These are phyloP conservation scores for Scaptomyza caliginosa DNA, from an alignment of 2,888 invertebrate species.

Conservation along the genomic window DNA sequence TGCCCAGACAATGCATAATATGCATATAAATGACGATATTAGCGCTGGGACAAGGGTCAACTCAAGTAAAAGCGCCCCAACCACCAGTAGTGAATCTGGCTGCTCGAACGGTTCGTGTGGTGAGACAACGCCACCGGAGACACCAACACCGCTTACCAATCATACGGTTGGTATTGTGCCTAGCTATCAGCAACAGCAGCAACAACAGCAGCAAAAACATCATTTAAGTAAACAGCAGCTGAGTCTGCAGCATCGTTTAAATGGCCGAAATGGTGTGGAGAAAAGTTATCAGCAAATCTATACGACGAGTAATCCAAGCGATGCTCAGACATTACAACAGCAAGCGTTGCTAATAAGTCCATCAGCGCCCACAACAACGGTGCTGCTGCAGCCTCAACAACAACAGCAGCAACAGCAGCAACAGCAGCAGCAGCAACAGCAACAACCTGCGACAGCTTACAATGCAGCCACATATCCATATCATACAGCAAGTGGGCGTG, in stretches of 20 bases:
- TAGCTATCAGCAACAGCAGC: slow-evolving; percentile 48
- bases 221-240: slow-evolving; percentile 81
- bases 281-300: slow-evolving; percentile 72
- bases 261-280: slow-evolving; percentile 80
- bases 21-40: slow-evolving; percentile 70
- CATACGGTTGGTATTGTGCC: slow-evolving; percentile 60
- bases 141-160: slow-evolving; percentile 78
- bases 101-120: slow-evolving; percentile 84
- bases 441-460: slow-evolving; percentile 53
- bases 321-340: slow-evolving; percentile 51
- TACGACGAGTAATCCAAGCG: slow-evolving; percentile 59
- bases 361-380: slow-evolving; percentile 74
- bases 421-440: slow-evolving; percentile 53
- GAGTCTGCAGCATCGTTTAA: slow-evolving; percentile 80
- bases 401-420: slow-evolving; percentile 59
- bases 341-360: slow-evolving; percentile 81
- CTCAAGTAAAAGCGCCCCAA: slow-evolving; percentile 78
- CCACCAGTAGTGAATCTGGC: slow-evolving; percentile 83
- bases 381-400: slow-evolving; percentile 74
- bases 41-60: slow-evolving; percentile 66
- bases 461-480: slow-evolving; percentile 80
- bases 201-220: slow-evolving; percentile 69
- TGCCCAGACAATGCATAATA: slow-evolving; percentile 79
- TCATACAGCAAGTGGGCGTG: slow-evolving; percentile 68
- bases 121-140: slow-evolving; percentile 83